Percentiles rank a stretch among this genome's conserved stretches.
Evolutionary conservation across 64 coral and sea anemone species (phyloP).

Genomic region (Trachythela sp.): DNA sequence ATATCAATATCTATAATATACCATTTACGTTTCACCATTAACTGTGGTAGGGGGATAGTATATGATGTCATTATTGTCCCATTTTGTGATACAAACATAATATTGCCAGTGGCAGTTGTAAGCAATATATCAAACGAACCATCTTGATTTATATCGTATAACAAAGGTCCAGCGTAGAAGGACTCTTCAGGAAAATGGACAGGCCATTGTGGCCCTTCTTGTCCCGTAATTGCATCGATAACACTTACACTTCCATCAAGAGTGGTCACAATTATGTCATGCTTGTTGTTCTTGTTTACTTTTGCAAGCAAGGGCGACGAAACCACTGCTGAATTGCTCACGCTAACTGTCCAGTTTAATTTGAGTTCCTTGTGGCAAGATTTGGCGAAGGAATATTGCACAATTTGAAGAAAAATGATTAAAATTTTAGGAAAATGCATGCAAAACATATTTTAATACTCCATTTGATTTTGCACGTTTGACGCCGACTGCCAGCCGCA

Average conservation of each 20-base stretch:
- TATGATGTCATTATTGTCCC: slow-evolving; percentile 39
- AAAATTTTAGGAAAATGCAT: not conserved
- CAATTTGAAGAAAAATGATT: not conserved
- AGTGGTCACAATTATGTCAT: slow-evolving; percentile 58
- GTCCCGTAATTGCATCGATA: slow-evolving; percentile 69
- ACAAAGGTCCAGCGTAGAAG: slow-evolving; percentile 70
- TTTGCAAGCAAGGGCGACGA: slow-evolving; percentile 70
- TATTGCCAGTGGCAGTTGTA: slow-evolving; percentile 54
- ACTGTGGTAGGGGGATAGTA: not conserved
- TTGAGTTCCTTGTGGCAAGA: not conserved
- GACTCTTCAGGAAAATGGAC: slow-evolving; percentile 47
- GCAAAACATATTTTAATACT: not conserved
- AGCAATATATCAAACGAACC: slow-evolving; percentile 70
- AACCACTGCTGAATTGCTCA: slow-evolving; percentile 64
- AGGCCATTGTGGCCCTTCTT: slow-evolving; percentile 64
- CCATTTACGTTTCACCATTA: not conserved
- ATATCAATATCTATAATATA: not conserved
- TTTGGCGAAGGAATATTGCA: not conserved
- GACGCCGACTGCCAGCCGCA: not conserved
- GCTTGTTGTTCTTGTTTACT: slow-evolving; percentile 65
- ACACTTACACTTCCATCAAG: slow-evolving; percentile 68
- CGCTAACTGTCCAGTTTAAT: slow-evolving; percentile 49
- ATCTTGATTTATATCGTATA: slow-evolving; percentile 84
- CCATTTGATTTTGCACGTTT: not conserved
- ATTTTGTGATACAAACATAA: slow-evolving; percentile 72